Conservation (phyloP, 2,888 invertebrate species). For the Nasonovia ribisnigri region DNA sequence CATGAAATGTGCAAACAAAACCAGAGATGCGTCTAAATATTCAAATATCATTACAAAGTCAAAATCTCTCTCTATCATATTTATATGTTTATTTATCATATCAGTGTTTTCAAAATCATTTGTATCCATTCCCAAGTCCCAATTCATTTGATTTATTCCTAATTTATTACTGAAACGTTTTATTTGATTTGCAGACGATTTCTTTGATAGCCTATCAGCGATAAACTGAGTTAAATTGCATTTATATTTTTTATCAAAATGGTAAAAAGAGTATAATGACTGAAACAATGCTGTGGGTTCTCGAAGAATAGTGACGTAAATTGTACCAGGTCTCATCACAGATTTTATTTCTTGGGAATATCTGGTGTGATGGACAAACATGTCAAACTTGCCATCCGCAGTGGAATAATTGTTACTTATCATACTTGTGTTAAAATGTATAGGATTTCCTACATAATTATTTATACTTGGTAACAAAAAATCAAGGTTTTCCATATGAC, state of each 20-base stretch:
- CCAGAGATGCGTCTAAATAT: slow-evolving; percentile 68
- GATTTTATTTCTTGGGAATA: slow-evolving; percentile 67
- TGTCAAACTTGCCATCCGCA: slow-evolving; percentile 67
- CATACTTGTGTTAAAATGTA: slow-evolving; percentile 65
- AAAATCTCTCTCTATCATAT: slow-evolving; percentile 67
- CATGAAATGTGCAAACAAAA: slow-evolving; percentile 68
- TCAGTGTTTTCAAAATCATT: slow-evolving; percentile 57
- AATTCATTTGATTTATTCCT: slow-evolving; percentile 68
- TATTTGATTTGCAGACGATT: not conserved
- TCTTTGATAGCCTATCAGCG: not conserved
- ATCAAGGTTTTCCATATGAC: slow-evolving; percentile 66
- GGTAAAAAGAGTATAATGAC: slow-evolving; percentile 67
- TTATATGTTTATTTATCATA: slow-evolving; percentile 66
- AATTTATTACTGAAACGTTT: slow-evolving; percentile 61
- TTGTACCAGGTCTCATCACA: slow-evolving; percentile 67
- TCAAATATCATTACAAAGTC: slow-evolving; percentile 68
- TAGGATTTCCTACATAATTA: slow-evolving; percentile 67
- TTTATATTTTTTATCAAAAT: slow-evolving; percentile 65
- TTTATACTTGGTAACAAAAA: slow-evolving; percentile 67
- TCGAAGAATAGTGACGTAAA: slow-evolving; percentile 67
- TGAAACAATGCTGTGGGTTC: slow-evolving; percentile 67
- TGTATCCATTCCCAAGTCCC: slow-evolving; percentile 67
- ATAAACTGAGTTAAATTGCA: slow-evolving; percentile 61
- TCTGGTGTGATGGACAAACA: slow-evolving; percentile 68
- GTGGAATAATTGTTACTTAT: slow-evolving; percentile 65